A percentile compares a stretch with the other conserved stretches of the same genome.
Evolutionary conservation across 2,797 vertebrate species (phyloP).

Genomic region (Epinephelus malabaricus): DNA sequence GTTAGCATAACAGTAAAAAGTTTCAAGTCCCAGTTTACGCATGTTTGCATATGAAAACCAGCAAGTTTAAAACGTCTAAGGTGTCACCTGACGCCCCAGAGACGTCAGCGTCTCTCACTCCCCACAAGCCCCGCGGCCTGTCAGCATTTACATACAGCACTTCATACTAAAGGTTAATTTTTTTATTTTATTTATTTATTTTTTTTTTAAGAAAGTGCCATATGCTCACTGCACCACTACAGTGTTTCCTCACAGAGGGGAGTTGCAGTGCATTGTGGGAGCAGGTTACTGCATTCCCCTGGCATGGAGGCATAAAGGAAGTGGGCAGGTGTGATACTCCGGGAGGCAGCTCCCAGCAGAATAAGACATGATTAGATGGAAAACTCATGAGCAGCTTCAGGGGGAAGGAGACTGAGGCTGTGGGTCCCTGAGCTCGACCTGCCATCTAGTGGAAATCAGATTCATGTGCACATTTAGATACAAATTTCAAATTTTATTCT

Average conservation of each 20-base stretch:
- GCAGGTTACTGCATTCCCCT: constrained; percentile 58
- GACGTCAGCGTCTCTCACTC: constrained; percentile 7
- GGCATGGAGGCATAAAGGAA: constrained; percentile 59
- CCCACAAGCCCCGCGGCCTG: background rate
- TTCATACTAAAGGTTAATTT: constrained; percentile 53
- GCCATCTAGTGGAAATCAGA: constrained; percentile 85
- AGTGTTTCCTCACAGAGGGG: constrained; percentile 49
- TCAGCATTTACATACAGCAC: constrained; percentile 43
- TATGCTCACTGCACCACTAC: constrained; percentile 58
- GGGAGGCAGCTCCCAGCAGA: constrained; percentile 77
- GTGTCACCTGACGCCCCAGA: constrained; percentile 20
- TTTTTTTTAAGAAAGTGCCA: constrained; percentile 55
- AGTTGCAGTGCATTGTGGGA: constrained; percentile 78
- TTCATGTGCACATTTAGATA: constrained; percentile 13
- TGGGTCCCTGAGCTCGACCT: constrained; percentile 69
- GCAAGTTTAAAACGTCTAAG: constrained; percentile 23
- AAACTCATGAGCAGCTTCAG: constrained; percentile 67
- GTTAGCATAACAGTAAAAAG: constrained; percentile 22
- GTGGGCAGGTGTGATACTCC: constrained; percentile 80
- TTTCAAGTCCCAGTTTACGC: constrained; percentile 38
- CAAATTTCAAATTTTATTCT: background rate
- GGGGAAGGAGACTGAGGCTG: background rate
- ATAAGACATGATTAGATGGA: constrained; percentile 79
- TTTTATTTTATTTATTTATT: constrained; percentile 21
- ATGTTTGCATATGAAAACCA: constrained; percentile 57